phyloP scores from a whole-genome alignment of 2,797 vertebrate species.

The Parauchenoglanis ngamensis region DNA sequence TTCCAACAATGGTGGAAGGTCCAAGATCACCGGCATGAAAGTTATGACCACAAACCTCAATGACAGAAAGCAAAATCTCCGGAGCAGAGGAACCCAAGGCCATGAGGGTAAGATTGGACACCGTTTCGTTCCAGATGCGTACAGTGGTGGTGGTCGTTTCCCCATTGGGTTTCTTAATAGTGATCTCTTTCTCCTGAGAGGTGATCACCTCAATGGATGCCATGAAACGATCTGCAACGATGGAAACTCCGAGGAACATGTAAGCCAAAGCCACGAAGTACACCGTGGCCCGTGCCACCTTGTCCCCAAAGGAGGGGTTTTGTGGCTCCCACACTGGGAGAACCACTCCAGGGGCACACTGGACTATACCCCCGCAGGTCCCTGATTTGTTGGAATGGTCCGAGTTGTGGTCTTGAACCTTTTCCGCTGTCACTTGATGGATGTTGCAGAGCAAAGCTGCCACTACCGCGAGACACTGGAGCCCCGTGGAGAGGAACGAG shows the following conservation, averaged over 20 bases:
- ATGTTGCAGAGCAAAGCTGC: slow-evolving; percentile 76
- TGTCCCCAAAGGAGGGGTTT: slow-evolving; percentile 95
- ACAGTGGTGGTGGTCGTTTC: slow-evolving; percentile 97
- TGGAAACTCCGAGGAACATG: slow-evolving; percentile 98
- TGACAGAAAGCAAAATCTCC: slow-evolving; percentile 95
- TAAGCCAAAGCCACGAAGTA: slow-evolving; percentile 97
- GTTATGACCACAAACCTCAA: slow-evolving; percentile 92
- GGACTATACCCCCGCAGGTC: slow-evolving; percentile 81
- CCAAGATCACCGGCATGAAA: slow-evolving; percentile 89
- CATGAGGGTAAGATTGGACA: slow-evolving; percentile 98
- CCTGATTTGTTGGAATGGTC: slow-evolving; percentile 69
- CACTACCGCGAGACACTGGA: slow-evolving; percentile 74
- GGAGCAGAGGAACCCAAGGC: slow-evolving; percentile 96
- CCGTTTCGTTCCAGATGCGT: slow-evolving; percentile 97
- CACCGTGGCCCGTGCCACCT: slow-evolving; percentile 94
- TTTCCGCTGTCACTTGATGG: slow-evolving; percentile 69
- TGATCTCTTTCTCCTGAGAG: slow-evolving; percentile 98
- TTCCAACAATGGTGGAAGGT: slow-evolving; percentile 95
- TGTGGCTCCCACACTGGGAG: slow-evolving; percentile 94
- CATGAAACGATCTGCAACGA: slow-evolving; percentile 99
- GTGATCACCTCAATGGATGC: slow-evolving; percentile 99
- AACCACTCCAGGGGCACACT: slow-evolving; percentile 85
- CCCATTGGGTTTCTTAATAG: slow-evolving; percentile 96
- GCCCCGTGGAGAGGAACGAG: slow-evolving; percentile 68
- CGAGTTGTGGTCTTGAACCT: slow-evolving; percentile 62